These are phyloP conservation scores for Jacana jacana DNA, from an alignment of 2,113 vertebrate genomes.

Conservation along the genomic window DNA sequence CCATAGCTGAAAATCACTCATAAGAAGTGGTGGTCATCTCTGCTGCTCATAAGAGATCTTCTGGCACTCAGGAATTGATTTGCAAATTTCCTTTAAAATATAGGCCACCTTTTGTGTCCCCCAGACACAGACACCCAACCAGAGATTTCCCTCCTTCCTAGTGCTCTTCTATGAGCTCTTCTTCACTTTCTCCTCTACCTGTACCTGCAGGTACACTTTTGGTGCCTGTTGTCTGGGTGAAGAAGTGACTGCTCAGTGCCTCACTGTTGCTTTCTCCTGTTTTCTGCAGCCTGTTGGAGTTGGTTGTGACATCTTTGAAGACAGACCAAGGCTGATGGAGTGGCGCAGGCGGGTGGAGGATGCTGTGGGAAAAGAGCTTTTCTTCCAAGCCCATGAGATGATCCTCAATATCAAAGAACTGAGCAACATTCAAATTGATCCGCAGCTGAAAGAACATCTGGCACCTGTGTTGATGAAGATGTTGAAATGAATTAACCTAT, in stretches of 20 bases:
- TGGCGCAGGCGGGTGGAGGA: slow-evolving; percentile 82
- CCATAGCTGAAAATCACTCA: neutral
- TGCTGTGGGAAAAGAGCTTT: slow-evolving; percentile 77
- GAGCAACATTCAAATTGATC: slow-evolving; percentile 60
- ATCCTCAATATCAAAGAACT: slow-evolving; percentile 70
- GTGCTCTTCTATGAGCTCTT: neutral
- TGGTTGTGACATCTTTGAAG: slow-evolving; percentile 77
- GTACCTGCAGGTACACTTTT: neutral
- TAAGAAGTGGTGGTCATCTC: neutral
- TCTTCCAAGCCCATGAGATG: slow-evolving; percentile 76
- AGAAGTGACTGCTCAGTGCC: neutral
- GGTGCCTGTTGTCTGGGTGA: neutral
- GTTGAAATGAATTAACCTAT: slow-evolving; percentile 59
- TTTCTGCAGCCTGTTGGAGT: slow-evolving; percentile 75
- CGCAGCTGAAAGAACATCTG: slow-evolving; percentile 63
- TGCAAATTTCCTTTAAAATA: neutral
- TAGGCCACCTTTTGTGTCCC: neutral
- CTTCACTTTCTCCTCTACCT: neutral
- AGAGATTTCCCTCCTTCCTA: neutral
- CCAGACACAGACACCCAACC: accelerated
- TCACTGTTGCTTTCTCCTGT: neutral
- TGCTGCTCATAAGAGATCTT: neutral
- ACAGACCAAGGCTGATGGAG: slow-evolving; percentile 72
- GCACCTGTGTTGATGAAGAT: slow-evolving; percentile 69
- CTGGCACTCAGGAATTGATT: neutral